These are phyloP conservation scores for Cololabis saira DNA, from an alignment of 2,113 vertebrate genomes.

Conservation along the genomic window DNA sequence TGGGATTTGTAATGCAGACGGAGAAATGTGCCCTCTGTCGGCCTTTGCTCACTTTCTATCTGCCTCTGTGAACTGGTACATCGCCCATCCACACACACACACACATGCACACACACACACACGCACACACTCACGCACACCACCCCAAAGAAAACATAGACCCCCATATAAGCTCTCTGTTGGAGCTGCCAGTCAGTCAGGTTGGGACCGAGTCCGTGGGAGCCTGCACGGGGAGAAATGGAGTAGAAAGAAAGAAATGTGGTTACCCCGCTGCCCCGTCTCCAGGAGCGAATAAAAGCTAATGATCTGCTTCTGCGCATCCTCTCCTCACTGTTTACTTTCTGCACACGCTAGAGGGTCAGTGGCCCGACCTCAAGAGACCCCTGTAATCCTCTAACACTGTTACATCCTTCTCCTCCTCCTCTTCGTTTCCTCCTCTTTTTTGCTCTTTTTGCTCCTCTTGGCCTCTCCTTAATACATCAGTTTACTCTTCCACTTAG, in stretches of 20 bases:
- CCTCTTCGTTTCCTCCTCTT: constrained; percentile 66
- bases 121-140: constrained; percentile 41
- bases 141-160: constrained; percentile 65
- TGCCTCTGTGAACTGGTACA: constrained; percentile 51
- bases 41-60: constrained; percentile 42
- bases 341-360: constrained; percentile 86
- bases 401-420: constrained; percentile 77
- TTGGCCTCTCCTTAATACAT: constrained; percentile 28
- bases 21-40: constrained; percentile 49
- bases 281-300: constrained; percentile 81
- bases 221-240: constrained; percentile 66
- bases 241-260: constrained; percentile 18
- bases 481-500: too few species aligned
- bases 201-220: constrained; percentile 48
- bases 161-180: constrained; percentile 53
- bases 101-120: constrained; percentile 41
- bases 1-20: constrained; percentile 59
- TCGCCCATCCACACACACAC: constrained; percentile 25
- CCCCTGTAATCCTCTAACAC: constrained; percentile 78
- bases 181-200: constrained; percentile 34
- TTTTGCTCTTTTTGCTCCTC: constrained; percentile 50
- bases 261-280: constrained; percentile 82
- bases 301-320: constrained; percentile 87
- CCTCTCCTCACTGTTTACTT: constrained; percentile 88
- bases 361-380: constrained; percentile 80